phyloP scores from a whole-genome alignment of 2,113 vertebrate species.

The Chinchilla lanigera region DNA sequence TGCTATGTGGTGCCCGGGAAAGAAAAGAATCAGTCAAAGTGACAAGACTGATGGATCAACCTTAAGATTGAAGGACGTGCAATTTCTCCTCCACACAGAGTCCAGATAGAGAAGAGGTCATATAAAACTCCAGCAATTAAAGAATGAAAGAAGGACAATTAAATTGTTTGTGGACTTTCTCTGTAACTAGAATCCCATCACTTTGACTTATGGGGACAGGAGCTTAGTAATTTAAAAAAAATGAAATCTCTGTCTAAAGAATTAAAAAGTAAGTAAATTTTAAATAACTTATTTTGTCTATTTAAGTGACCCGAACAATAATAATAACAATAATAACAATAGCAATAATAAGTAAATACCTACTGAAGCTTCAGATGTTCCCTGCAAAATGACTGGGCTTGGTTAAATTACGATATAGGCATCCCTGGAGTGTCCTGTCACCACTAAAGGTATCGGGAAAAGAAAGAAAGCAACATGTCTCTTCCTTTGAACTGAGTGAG shows the following conservation, averaged over 20 bases:
- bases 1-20: not conserved
- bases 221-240: not conserved
- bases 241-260: not conserved
- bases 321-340: not conserved
- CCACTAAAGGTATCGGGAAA: not conserved
- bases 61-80: constrained; percentile 39
- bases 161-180: not conserved
- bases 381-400: not conserved
- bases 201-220: not conserved
- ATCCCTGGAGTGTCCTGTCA: constrained; percentile 2
- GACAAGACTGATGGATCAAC: constrained; percentile 51
- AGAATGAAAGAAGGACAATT: not conserved
- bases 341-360: not conserved
- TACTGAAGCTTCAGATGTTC: not conserved
- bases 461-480: constrained; percentile 5
- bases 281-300: not conserved
- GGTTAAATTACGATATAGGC: constrained; percentile 5
- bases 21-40: constrained; percentile 69
- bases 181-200: not conserved
- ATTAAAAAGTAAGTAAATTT: constrained; percentile 35
- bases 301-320: constrained; percentile 21
- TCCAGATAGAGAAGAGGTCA: constrained; percentile 40
- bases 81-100: constrained; percentile 55
- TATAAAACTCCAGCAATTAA: not conserved
- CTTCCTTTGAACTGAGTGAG: not conserved